Conservation (phyloP, 2,113 vertebrate species). For the Eudorcas thomsonii region DNA sequence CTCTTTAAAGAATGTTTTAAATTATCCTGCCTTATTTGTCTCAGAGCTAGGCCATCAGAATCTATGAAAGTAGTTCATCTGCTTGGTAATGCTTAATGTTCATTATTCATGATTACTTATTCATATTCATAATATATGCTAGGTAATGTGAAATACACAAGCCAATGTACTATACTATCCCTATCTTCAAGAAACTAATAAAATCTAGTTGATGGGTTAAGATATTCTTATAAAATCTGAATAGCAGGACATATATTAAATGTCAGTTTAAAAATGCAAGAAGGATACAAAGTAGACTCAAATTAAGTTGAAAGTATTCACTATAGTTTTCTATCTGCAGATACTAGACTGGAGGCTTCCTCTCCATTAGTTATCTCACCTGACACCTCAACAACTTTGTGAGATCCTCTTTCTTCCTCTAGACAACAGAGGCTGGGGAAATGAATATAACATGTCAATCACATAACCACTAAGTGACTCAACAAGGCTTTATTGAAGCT, state of each 20-base stretch:
- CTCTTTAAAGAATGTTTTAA: not conserved
- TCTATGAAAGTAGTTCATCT: not conserved
- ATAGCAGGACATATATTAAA: not conserved
- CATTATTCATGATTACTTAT: not conserved
- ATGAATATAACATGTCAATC: not conserved
- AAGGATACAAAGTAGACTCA: not conserved
- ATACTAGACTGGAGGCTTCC: not conserved
- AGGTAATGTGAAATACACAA: not conserved
- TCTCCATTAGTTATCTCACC: not conserved
- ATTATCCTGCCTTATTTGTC: not conserved
- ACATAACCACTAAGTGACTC: not conserved
- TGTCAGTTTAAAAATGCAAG: not conserved
- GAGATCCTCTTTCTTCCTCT: not conserved
- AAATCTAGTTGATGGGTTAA: not conserved
- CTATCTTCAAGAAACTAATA: not conserved
- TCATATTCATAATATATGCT: not conserved
- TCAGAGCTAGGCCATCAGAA: not conserved
- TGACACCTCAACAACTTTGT: not conserved
- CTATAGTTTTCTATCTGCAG: not conserved
- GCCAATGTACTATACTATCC: not conserved
- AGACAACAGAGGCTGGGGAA: not conserved
- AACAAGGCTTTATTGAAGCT: not conserved
- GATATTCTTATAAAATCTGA: not conserved
- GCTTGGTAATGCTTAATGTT: not conserved
- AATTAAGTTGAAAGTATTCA: not conserved